Evolutionary conservation across 2,113 vertebrate species (phyloP), one percentile per base, ranked within the genome.

Genomic region (Gallinago undulata): DNA sequence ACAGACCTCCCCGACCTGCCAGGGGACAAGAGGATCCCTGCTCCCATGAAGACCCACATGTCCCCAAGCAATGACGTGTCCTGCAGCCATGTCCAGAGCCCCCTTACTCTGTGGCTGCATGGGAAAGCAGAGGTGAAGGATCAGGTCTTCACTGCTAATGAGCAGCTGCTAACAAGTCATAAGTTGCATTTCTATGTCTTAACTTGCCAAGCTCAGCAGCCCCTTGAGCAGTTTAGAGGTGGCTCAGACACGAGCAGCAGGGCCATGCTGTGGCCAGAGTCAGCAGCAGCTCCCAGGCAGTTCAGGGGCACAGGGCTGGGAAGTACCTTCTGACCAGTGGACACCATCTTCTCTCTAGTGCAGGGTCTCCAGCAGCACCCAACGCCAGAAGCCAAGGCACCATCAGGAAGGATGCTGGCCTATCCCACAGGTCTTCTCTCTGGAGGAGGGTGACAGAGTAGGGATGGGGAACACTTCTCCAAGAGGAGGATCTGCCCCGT

Each of bases 41-140:
- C 37, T 67, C 19, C 43, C 25, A 0, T 6, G 41, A 16, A 45
- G 51, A 21, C 28, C 64, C 59, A 2, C 30, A 0, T 2, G 15
- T 59, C 28, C 67, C 48, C 27, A 6, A 0, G 35, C 48, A 47
- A 6, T 6, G 51, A 22, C 0, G 0, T 19, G 80, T 17, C 59
- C 47, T 9, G 35, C 53, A 47, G 64, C 45, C 35, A 12, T 3
- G 30, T 27, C 47, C 73, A 66, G n/a, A 69, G 79, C 53, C 55
- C 22, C 35, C 22, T 35, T 1, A 5, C 21, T 41, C 43, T n/a
- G 25, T 2, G 1, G 22, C 48, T 93, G 77, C 50, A 5, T 1
- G 5, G 43, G 77, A 51, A 80, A 72, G 45, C 72, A 68, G 68
- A 72, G 31, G 13, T 9, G 22, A 69, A 56, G 39, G 33, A 39